These are phyloP conservation scores for Hippopotamyrus pictus DNA, from an alignment of 2,797 vertebrate species.

Conservation along the genomic window DNA sequence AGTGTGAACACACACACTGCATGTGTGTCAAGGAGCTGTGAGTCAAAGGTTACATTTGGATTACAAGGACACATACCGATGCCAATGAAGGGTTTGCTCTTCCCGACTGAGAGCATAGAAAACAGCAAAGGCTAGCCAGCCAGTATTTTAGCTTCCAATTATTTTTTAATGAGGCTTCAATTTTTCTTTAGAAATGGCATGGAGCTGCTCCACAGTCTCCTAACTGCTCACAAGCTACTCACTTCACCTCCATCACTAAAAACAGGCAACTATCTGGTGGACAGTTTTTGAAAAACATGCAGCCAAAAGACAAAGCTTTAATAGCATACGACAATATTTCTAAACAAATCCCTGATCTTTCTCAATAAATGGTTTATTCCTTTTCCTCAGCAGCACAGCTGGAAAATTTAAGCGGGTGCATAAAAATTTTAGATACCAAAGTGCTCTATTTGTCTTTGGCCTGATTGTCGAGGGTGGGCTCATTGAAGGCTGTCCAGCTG, in stretches of 20 bases:
- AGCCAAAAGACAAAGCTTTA: constrained; percentile 1
- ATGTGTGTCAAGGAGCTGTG: neutral
- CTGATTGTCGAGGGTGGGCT: neutral
- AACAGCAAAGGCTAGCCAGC: neutral
- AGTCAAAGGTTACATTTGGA: neutral
- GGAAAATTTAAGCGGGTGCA: neutral
- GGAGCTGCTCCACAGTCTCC: neutral
- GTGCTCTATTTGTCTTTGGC: neutral
- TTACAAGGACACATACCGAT: neutral
- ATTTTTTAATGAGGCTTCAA: neutral
- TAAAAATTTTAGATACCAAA: neutral
- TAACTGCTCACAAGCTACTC: neutral
- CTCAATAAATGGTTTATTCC: constrained; percentile 8
- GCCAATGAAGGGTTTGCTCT: neutral
- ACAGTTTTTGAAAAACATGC: neutral
- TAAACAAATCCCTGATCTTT: constrained; percentile 4
- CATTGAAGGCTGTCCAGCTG: neutral
- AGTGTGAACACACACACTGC: neutral
- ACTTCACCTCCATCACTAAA: neutral
- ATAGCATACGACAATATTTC: neutral
- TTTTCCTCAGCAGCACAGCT: neutral
- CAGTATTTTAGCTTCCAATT: neutral
- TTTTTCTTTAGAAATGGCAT: neutral
- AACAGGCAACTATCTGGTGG: neutral
- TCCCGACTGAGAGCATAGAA: no score